These are phyloP conservation scores for Torymus texanus DNA, from an alignment of 2,888 invertebrate species.

Conservation along the genomic window DNA sequence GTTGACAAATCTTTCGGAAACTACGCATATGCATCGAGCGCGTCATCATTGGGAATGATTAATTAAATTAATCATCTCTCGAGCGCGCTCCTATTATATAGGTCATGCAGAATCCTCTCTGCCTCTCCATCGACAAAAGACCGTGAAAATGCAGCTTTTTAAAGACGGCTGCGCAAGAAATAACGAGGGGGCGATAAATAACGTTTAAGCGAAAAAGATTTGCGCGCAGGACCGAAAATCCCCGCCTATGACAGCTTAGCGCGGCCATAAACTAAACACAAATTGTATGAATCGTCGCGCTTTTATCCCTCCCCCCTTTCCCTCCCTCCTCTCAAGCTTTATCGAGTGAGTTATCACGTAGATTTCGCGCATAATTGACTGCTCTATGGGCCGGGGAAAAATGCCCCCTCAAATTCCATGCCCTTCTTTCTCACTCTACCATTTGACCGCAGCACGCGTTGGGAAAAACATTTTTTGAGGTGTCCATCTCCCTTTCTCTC, in stretches of 20 bases:
- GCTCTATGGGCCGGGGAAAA: slow-evolving; percentile 41
- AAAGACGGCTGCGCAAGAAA: slow-evolving; percentile 4
- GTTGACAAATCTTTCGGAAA: no score
- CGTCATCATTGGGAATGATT: no score
- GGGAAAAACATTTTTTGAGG: no score
- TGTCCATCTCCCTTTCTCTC: no score
- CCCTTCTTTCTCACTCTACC: not conserved
- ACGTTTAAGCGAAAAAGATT: slow-evolving; percentile 51
- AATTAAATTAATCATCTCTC: no score
- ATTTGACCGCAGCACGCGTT: not conserved
- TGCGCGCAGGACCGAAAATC: slow-evolving; percentile 32
- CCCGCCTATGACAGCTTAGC: slow-evolving; percentile 34
- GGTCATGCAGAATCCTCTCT: not conserved
- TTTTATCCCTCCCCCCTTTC: slow-evolving; percentile 2
- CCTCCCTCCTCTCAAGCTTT: slow-evolving; percentile 18
- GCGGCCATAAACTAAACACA: slow-evolving; percentile 51
- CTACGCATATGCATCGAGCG: no score
- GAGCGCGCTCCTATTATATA: no score
- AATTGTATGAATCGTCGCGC: slow-evolving; percentile 48
- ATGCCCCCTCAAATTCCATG: slow-evolving; percentile 27
- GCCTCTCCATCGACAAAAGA: not conserved
- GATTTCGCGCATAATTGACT: slow-evolving; percentile 55
- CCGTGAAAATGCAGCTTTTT: not conserved
- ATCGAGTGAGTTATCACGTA: slow-evolving; percentile 55
- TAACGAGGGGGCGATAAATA: slow-evolving; percentile 42